These are phyloP conservation scores for Sorex fumeus DNA, from an alignment of 2,113 vertebrate genomes.

Conservation along the genomic window DNA sequence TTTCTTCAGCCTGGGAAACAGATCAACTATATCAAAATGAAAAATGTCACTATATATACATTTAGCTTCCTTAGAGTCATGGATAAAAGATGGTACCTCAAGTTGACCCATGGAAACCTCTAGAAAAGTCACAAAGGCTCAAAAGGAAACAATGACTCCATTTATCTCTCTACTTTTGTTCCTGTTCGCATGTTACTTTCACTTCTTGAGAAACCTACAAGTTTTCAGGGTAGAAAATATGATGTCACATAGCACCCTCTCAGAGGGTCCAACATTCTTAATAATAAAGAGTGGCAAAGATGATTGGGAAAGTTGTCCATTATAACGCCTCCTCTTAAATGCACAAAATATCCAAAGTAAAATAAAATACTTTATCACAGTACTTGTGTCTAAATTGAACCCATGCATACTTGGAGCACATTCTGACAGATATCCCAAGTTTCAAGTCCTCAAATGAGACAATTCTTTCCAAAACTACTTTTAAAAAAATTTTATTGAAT, in stretches of 20 bases:
- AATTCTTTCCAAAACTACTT: constrained; percentile 62
- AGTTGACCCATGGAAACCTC: constrained; percentile 16
- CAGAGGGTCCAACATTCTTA: constrained; percentile 35
- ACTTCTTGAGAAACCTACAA: constrained; percentile 33
- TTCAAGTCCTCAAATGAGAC: constrained; percentile 56
- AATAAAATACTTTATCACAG: constrained; percentile 75
- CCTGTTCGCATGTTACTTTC: background rate
- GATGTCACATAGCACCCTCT: constrained; percentile 59
- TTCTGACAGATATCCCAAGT: constrained; percentile 81
- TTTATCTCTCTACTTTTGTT: constrained; percentile 72
- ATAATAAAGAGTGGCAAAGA: constrained; percentile 65
- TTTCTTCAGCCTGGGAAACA: constrained; percentile 67
- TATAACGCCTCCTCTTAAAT: constrained; percentile 63
- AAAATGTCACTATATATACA: constrained; percentile 59
- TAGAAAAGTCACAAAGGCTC: constrained; percentile 46
- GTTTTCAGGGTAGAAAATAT: constrained; percentile 69
- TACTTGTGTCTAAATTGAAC: constrained; percentile 81
- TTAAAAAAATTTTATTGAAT: too few species aligned
- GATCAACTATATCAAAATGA: constrained; percentile 65
- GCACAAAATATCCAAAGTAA: constrained; percentile 86
- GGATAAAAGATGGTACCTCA: constrained; percentile 36
- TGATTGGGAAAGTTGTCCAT: constrained; percentile 45
- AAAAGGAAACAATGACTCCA: constrained; percentile 47
- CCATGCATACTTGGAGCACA: constrained; percentile 87
- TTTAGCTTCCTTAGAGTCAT: constrained; percentile 63